Evolutionary conservation across 2,797 vertebrate genomes (phyloP), one percentile per base, ranked within the genome.

Genomic region (Aotus griseimembra): DNA sequence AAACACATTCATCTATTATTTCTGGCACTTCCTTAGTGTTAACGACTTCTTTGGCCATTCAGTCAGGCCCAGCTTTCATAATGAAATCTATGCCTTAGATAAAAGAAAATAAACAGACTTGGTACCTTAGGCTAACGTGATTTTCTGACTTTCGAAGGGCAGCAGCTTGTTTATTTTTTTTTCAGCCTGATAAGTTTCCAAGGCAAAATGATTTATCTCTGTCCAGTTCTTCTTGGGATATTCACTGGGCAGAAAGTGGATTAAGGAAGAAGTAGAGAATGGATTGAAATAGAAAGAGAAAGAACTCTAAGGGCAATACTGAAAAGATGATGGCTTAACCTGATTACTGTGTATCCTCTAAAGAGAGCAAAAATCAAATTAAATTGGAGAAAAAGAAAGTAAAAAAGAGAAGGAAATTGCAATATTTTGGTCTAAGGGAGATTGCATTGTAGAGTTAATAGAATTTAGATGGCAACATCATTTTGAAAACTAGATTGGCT

Each of bases 331-430:
- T 86, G 95, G 91, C 58, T 82, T 98, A 98, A 98, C 96, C 82
- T 11, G 92, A 98, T 98, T 98, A 97, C 96, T 98, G 73, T 95
- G 79, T 96, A 90, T 95, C 88, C 97, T 98, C 98, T 96, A 92
- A 98, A 98, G 98, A 97, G 82, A 96, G 93, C 50, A 95, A 93
- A 98, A 98, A 98, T 97, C 97, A 92, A 98, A 98, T 98, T 98
- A 98, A 97, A 98, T 67, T 39, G 97, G 94, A 98, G 98, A 97
- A 98, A 98, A 98, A 98, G 98, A 98, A 97, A 95, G 95, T 98
- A 98, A 97, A 98, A 98, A 98, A 98, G 94, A 96, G 97, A 96
- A 98, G 97, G 98, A 98, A 98, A 98, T 98, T 98, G 96, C 97
- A 93, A 98, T 98, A 98, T 97, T 98, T 98, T 96, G 97, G 79